Conservation (phyloP, 2,888 invertebrate species). For the Melieria picta region DNA sequence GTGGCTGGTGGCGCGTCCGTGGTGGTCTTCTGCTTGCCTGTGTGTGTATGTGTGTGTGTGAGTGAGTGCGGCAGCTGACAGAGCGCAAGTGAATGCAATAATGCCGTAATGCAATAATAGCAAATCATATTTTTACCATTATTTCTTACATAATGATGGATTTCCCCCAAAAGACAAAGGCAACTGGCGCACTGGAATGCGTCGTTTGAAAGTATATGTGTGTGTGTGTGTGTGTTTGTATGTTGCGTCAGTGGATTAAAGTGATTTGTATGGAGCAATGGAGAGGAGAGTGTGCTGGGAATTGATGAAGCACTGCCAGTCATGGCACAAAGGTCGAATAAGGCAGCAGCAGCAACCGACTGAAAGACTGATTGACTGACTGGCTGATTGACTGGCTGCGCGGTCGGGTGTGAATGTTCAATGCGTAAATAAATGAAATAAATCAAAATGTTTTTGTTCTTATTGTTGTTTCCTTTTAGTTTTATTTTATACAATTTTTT, state of each 20-base stretch:
- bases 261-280: too few species aligned
- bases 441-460: too few species aligned
- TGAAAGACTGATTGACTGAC: too few species aligned
- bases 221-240: neutral
- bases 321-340: neutral
- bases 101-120: constrained; percentile 32
- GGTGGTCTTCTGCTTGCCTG: neutral
- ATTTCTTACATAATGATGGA: constrained; percentile 34
- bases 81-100: neutral
- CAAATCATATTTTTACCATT: constrained; percentile 26
- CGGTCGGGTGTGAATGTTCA: too few species aligned
- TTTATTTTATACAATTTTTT: too few species aligned
- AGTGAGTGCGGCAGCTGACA: neutral
- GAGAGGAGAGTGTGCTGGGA: neutral
- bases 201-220: neutral
- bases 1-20: too few species aligned
- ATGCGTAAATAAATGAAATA: too few species aligned
- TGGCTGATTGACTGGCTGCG: too few species aligned
- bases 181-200: neutral
- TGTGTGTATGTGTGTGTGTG: constrained; percentile 3
- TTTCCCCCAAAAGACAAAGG: constrained; percentile 18
- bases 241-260: neutral
- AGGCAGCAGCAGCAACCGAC: neutral
- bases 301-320: neutral
- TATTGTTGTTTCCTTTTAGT: too few species aligned